phyloP scores from a whole-genome alignment of 2,113 vertebrate species.

The Forbesichthys agassizii region DNA sequence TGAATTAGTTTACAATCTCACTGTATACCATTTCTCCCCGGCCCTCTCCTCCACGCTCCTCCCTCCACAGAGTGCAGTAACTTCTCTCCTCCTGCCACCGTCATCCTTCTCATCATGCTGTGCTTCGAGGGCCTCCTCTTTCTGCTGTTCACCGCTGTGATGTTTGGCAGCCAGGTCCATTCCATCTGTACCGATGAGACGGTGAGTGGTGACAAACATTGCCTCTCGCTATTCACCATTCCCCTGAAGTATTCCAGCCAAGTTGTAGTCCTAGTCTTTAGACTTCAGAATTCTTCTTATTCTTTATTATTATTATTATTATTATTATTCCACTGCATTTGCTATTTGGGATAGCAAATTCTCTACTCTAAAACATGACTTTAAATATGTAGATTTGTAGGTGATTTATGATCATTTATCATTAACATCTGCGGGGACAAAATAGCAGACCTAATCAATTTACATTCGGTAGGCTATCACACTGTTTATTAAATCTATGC shows the following conservation, averaged over 20 bases:
- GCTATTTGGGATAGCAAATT: no score
- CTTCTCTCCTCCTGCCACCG: conserved; percentile 93
- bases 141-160: conserved; percentile 95
- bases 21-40: neutral
- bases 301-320: no score
- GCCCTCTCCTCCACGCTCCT: neutral
- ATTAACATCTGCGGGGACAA: no score
- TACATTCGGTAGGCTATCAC: no score
- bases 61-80: conserved; percentile 89
- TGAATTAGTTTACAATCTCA: neutral
- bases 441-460: no score
- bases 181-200: conserved; percentile 98
- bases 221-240: neutral
- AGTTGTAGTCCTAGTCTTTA: conserved; percentile 2
- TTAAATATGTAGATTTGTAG: no score
- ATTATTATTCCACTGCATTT: no score
- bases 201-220: conserved; percentile 73
- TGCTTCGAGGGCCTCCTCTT: conserved; percentile 96
- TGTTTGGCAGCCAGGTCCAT: conserved; percentile 98
- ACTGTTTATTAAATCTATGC: no score
- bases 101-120: conserved; percentile 95
- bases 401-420: no score
- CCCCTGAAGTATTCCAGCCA: no score
- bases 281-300: neutral
- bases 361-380: no score